Conservation (phyloP, 2,888 invertebrate species). For the Sesamia inferens region DNA sequence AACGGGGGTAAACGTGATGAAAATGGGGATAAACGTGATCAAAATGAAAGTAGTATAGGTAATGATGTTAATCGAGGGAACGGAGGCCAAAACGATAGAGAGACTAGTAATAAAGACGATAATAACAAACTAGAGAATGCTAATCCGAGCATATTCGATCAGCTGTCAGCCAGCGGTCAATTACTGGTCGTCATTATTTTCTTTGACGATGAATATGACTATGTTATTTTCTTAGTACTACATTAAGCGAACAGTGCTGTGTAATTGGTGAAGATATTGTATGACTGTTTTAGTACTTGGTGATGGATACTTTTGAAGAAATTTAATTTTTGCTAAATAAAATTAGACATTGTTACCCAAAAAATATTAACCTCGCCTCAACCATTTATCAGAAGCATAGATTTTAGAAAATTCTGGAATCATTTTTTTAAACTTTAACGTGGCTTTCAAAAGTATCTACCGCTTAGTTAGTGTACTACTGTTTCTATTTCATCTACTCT, state of each 20-base stretch:
- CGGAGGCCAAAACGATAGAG: constrained; percentile 67
- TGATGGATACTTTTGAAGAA: constrained; percentile 12
- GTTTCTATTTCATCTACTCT: constrained; percentile 50
- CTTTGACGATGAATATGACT: constrained; percentile 74
- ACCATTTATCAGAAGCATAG: neutral
- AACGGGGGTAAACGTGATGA: constrained; percentile 24
- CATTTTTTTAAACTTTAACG: neutral
- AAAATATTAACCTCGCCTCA: neutral
- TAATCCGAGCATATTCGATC: constrained; percentile 67
- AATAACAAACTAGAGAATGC: constrained; percentile 78
- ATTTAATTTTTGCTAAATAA: no score
- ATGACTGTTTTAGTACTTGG: constrained; percentile 44
- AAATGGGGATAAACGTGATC: constrained; percentile 19
- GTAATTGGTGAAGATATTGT: constrained; percentile 42
- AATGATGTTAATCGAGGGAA: constrained; percentile 53
- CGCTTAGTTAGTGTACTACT: constrained; percentile 19
- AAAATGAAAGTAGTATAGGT: constrained; percentile 54
- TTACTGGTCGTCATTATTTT: constrained; percentile 81
- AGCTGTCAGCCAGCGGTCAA: constrained; percentile 78
- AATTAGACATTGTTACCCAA: neutral
- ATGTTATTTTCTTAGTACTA: constrained; percentile 75
- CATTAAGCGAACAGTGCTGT: constrained; percentile 61
- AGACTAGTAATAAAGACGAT: constrained; percentile 69
- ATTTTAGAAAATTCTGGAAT: neutral
- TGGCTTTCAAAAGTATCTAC: constrained; percentile 4